A percentile compares a stretch with the other conserved stretches of the same genome.
Conservation (phyloP, 2,888 invertebrate genomes). For the Eupsilia transversa region DNA sequence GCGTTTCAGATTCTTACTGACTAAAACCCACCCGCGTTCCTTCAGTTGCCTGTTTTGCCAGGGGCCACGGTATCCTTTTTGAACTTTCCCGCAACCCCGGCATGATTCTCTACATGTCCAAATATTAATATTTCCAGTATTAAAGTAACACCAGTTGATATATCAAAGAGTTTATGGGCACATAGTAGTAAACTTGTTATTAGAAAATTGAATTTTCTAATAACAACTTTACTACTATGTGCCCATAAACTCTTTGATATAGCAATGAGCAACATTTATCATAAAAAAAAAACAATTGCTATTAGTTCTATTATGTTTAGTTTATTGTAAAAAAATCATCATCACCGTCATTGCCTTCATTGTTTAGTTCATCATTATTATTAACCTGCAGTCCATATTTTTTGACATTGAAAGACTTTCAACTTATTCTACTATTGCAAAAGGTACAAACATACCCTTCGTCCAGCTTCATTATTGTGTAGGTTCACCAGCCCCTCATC, state of each 20-base stretch:
- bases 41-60: too few relatives aligned
- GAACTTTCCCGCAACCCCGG: too few relatives aligned
- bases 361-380: not conserved
- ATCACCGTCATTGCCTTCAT: not conserved
- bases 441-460: slow-evolving; percentile 91
- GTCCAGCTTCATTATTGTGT: slow-evolving; percentile 97
- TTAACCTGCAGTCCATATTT: not conserved
- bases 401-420: not conserved
- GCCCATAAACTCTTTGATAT: not conserved
- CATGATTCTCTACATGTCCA: not conserved
- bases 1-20: too few relatives aligned
- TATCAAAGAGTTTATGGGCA: too few relatives aligned
- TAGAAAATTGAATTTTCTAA: too few relatives aligned
- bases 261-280: not conserved
- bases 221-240: not conserved
- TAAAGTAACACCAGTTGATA: not conserved
- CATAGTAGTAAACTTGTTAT: too few relatives aligned
- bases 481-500: slow-evolving; percentile 96
- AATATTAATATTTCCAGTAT: not conserved
- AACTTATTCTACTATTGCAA: not conserved
- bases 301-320: not conserved
- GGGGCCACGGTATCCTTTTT: too few relatives aligned
- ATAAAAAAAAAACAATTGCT: not conserved
- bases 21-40: too few relatives aligned
- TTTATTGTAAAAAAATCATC: not conserved